Evolutionary conservation across 2,888 invertebrate genomes (phyloP).

Genomic region (Scaptomyza tumidula): DNA sequence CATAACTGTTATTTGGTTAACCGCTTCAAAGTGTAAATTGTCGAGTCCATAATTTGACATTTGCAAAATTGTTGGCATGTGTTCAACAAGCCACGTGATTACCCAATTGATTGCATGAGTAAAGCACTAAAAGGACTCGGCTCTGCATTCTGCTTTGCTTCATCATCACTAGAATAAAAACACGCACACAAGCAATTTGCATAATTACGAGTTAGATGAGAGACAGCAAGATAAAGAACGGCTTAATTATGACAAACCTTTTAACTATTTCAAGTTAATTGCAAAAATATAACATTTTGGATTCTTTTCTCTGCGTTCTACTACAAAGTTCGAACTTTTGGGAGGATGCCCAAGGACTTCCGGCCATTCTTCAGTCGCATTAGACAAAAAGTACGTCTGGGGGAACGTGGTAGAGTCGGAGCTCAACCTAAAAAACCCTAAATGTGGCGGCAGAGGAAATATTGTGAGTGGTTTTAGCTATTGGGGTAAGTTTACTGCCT

Average conservation of each 20-base stretch:
- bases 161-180: not conserved
- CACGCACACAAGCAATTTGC: too few relatives aligned
- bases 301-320: too few relatives aligned
- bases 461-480: not conserved
- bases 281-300: too few relatives aligned
- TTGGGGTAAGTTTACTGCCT: not conserved
- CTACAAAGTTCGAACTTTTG: too few relatives aligned
- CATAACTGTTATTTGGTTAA: constrained; percentile 14
- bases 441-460: not conserved
- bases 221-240: too few relatives aligned
- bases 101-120: constrained; percentile 1
- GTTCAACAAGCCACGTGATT: constrained; percentile 13
- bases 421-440: not conserved
- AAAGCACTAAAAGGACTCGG: not conserved
- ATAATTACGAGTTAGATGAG: too few relatives aligned
- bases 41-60: constrained; percentile 12
- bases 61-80: constrained; percentile 6
- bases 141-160: not conserved
- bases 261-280: too few relatives aligned
- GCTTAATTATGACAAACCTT: too few relatives aligned
- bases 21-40: constrained; percentile 22
- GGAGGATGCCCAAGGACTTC: too few relatives aligned
- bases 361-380: too few relatives aligned
- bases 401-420: too few relatives aligned
- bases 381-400: too few relatives aligned